A percentile compares a stretch with the other conserved stretches of the same genome.
Conservation (phyloP, 1,140 invertebrate genomes). For the Atta texana region DNA sequence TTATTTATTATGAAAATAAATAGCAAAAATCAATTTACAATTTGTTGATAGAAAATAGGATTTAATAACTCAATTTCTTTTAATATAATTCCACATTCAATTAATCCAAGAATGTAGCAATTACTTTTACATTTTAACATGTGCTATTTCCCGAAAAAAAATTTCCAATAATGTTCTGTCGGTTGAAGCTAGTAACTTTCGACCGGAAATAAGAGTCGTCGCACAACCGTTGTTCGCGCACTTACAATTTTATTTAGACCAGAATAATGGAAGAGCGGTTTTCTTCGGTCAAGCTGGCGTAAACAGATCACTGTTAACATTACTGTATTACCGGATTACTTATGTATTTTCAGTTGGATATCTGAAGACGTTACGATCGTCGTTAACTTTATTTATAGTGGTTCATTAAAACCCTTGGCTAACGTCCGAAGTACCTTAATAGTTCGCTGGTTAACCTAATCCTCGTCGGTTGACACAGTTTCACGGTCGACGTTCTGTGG, state of each 20-base stretch:
- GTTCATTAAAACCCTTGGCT: not conserved
- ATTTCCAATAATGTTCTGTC: slow-evolving; percentile 61
- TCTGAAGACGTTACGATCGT: slow-evolving; percentile 33
- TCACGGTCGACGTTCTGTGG: slow-evolving; percentile 52
- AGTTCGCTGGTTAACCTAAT: slow-evolving; percentile 22
- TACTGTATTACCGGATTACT: slow-evolving; percentile 16
- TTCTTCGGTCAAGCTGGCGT: slow-evolving; percentile 37
- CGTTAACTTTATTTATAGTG: slow-evolving; percentile 2
- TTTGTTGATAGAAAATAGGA: not conserved
- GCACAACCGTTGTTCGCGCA: slow-evolving; percentile 58
- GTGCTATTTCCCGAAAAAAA: slow-evolving; percentile 19
- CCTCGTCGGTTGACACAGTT: slow-evolving; percentile 51
- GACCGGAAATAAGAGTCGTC: slow-evolving; percentile 65
- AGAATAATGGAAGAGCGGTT: slow-evolving; percentile 65
- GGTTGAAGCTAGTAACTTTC: slow-evolving; percentile 47
- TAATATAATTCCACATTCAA: slow-evolving; percentile 22
- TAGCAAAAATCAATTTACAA: slow-evolving; percentile 1
- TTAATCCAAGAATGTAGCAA: slow-evolving; percentile 9
- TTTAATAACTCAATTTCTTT: not conserved
- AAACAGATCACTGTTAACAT: slow-evolving; percentile 29
- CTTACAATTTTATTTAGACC: slow-evolving; percentile 66
- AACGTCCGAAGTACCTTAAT: slow-evolving; percentile 32
- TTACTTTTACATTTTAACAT: not conserved
- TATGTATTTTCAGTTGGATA: slow-evolving; percentile 41
- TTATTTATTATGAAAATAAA: slow-evolving; percentile 5